phyloP scores from a whole-genome alignment of 1,140 invertebrate genomes.

The Apolygus lucorum region DNA sequence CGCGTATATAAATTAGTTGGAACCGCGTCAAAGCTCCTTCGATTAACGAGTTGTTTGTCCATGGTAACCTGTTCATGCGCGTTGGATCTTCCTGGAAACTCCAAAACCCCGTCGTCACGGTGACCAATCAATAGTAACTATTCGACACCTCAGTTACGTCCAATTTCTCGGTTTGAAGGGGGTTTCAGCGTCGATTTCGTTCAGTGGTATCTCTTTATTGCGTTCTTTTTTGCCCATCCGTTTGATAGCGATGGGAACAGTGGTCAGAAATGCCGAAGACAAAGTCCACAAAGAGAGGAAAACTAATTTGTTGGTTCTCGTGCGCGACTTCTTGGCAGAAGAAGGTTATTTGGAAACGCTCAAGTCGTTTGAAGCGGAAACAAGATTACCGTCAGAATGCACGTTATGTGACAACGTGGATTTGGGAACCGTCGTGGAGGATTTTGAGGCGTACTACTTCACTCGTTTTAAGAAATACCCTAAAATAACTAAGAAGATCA shows the following conservation, averaged over 20 bases:
- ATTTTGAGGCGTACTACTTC: slow-evolving; percentile 80
- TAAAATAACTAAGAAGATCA: slow-evolving; percentile 53
- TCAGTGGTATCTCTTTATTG: no score
- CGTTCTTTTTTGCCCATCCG: no score
- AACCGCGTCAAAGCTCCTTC: no score
- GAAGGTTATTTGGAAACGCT: slow-evolving; percentile 28
- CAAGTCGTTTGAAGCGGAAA: slow-evolving; percentile 52
- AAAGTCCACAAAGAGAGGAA: slow-evolving; percentile 18
- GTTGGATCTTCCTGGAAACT: no score
- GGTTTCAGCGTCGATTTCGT: no score
- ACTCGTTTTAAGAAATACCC: slow-evolving; percentile 79
- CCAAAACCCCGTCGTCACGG: no score
- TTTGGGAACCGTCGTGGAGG: slow-evolving; percentile 73
- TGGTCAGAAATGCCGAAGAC: slow-evolving; percentile 9
- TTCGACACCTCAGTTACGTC: no score
- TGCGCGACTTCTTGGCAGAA: slow-evolving; percentile 2
- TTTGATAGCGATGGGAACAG: not conserved
- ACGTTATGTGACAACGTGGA: slow-evolving; percentile 86
- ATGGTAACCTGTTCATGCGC: no score
- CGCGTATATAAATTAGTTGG: no score
- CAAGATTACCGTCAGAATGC: slow-evolving; percentile 56
- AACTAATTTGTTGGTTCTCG: slow-evolving; percentile 21
- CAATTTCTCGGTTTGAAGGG: no score
- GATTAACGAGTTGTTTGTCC: no score
- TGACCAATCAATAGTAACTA: no score